Evolutionary conservation across 64 coral and sea anemone species (phyloP).

Genomic region (Pocillopora damicornis): DNA sequence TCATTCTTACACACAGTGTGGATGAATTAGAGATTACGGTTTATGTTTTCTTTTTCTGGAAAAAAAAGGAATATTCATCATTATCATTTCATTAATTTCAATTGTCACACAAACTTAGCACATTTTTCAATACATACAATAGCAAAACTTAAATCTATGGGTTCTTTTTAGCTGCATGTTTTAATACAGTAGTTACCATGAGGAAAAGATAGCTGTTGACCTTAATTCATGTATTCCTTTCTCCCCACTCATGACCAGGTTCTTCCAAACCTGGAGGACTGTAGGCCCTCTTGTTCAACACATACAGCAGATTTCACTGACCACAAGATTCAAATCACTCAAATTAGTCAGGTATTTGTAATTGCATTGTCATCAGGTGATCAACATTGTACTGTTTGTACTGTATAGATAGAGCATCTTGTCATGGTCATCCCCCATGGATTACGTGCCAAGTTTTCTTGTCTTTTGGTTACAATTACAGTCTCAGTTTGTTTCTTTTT

Average conservation of each 20-base stretch:
- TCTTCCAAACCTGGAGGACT: constrained; percentile 46
- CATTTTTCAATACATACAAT: too few species aligned
- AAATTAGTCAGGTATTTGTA: constrained; percentile 33
- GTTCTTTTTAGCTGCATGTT: neutral
- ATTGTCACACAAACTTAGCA: too few species aligned
- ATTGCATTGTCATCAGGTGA: neutral
- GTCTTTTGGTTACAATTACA: neutral
- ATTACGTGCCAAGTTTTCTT: too few species aligned
- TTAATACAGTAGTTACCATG: neutral
- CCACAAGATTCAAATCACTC: constrained; percentile 27
- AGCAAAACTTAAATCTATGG: too few species aligned
- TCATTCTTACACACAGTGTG: too few species aligned
- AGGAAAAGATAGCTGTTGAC: neutral
- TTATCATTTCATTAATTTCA: too few species aligned
- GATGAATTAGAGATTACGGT: too few species aligned
- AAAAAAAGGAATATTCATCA: too few species aligned
- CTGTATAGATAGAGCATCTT: too few species aligned
- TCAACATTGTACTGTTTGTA: neutral
- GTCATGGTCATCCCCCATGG: too few species aligned
- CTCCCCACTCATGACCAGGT: constrained; percentile 16
- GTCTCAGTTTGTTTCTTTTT: neutral
- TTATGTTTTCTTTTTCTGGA: too few species aligned
- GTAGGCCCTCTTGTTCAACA: constrained; percentile 36
- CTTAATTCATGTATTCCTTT: neutral
- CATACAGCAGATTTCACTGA: constrained; percentile 71